phyloP scores from a whole-genome alignment of 2,797 vertebrate genomes.

The Periparus ater region DNA sequence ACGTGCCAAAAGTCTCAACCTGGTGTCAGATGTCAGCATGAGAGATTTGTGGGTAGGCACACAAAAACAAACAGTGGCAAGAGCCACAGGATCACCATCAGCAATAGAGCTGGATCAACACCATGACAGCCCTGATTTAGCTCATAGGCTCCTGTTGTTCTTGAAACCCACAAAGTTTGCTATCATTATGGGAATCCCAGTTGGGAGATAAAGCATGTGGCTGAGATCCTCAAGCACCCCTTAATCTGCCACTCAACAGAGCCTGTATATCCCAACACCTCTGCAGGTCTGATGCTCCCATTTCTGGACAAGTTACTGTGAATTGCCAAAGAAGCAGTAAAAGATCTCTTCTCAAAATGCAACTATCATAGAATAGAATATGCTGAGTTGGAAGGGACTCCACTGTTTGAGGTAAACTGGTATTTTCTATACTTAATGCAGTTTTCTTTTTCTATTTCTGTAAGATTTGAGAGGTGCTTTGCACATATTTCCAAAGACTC shows the following conservation, averaged over 20 bases:
- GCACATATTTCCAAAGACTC: not conserved
- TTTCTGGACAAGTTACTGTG: not conserved
- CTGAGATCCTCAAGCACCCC: not conserved
- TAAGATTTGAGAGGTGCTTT: not conserved
- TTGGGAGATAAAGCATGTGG: not conserved
- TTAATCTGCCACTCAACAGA: not conserved
- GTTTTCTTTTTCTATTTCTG: not conserved
- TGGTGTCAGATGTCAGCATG: fast-evolving
- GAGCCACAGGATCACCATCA: not conserved
- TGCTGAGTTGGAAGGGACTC: not conserved
- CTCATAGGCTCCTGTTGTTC: not conserved
- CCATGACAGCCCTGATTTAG: not conserved
- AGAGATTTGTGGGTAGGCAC: not conserved
- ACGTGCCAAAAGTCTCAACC: fast-evolving
- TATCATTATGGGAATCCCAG: not conserved
- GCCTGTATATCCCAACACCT: not conserved
- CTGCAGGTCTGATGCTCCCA: not conserved
- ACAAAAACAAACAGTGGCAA: not conserved
- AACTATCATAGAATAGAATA: not conserved
- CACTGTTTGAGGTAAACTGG: not conserved
- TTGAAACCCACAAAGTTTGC: not conserved
- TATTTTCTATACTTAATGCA: not conserved
- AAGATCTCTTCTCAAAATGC: not conserved
- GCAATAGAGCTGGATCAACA: fast-evolving
- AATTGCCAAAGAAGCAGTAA: not conserved